Base-by-base conservation (phyloP, 2,113 vertebrate genomes). In the Heloderma charlesbogerti region DNA sequence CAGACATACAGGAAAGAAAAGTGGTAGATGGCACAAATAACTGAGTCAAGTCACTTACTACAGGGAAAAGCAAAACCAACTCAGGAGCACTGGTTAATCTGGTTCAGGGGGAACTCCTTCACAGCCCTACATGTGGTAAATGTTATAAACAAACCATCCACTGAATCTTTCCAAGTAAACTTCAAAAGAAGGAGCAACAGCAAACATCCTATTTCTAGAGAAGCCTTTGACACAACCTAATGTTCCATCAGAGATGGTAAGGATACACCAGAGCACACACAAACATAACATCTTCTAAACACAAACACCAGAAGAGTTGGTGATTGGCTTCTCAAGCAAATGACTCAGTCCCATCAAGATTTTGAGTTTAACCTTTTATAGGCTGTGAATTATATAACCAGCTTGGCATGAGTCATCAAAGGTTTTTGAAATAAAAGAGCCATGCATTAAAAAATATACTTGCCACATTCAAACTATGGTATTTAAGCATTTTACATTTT, bases 361-460 rank as follows among this genome's bases (percentile, higher is more conserved):
- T 93, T 92, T 95, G 89, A 92, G 81, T 91, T 94, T 90, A 96
- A 95, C 90, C 89, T 95, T 96, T 93, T 86, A 86, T 43, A 94
- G 94, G 94, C 93, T 96, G 94, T 92, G 93, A 90, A 95, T 96
- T 96, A 97, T 88, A 95, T 95, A 97, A 97, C 91, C 90, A 94
- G 91, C 60, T 94, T 94, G 89, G 88, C 84, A 89, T 90, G 90
- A 95, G 93, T 97, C 94, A 96, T 78, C 91, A 92, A 86, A 77
- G 82, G 91, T 89, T 94, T 89, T 1, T 91, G 91, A 95, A 95
- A 75, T 95, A 75, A 80, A 87, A 90, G 84, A 93, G 63, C 13
- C 34, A 27, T 1, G 74, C 18, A 87, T 0, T 75, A 79, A 93
- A 83, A 87, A 40, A 51, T 13, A 54, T 43, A 81, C 4, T 43